Conservation (phyloP, 2,888 invertebrate genomes). For the Phanerotoma sp. region DNA sequence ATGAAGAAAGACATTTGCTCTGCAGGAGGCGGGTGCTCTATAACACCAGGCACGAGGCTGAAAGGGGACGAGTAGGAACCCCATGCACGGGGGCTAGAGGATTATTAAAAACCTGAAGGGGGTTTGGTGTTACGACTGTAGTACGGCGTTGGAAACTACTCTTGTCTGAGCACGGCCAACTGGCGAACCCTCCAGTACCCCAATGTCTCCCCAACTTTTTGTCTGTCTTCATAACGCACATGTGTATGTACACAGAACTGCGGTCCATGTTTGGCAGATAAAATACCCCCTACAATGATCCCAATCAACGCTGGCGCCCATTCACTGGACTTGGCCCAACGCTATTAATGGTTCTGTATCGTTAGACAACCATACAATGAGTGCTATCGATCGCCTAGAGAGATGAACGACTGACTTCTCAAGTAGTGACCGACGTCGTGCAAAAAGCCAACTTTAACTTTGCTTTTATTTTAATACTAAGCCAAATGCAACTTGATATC, state of each 20-base stretch:
- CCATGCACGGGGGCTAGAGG: slow-evolving; percentile 43
- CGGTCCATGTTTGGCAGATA: slow-evolving; percentile 43
- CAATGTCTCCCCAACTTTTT: slow-evolving; percentile 24
- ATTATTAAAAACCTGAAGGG: slow-evolving; percentile 48
- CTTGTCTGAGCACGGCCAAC: slow-evolving; percentile 36
- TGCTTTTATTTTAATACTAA: background rate
- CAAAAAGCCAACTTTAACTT: slow-evolving; percentile 6
- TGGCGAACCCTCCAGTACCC: slow-evolving; percentile 27
- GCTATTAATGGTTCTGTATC: slow-evolving; percentile 14
- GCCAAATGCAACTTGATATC: background rate
- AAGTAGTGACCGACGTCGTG: slow-evolving; percentile 13
- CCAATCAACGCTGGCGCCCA: slow-evolving; percentile 43
- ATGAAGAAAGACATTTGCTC: slow-evolving; percentile 33
- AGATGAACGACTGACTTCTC: slow-evolving; percentile 22
- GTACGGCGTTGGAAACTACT: slow-evolving; percentile 24
- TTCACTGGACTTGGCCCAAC: slow-evolving; percentile 18
- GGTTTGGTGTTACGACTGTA: slow-evolving; percentile 9
- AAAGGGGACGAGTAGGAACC: slow-evolving; percentile 40
- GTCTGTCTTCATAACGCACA: slow-evolving; percentile 12
- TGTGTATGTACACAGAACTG: slow-evolving; percentile 11
- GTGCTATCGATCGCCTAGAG: slow-evolving; percentile 21
- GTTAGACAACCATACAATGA: slow-evolving; percentile 14
- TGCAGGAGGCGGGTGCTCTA: slow-evolving; percentile 48
- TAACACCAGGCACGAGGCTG: slow-evolving; percentile 51
- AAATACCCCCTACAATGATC: slow-evolving; percentile 50